phyloP scores from a whole-genome alignment of 2,888 invertebrate species.

The Silvanus unidentatus region DNA sequence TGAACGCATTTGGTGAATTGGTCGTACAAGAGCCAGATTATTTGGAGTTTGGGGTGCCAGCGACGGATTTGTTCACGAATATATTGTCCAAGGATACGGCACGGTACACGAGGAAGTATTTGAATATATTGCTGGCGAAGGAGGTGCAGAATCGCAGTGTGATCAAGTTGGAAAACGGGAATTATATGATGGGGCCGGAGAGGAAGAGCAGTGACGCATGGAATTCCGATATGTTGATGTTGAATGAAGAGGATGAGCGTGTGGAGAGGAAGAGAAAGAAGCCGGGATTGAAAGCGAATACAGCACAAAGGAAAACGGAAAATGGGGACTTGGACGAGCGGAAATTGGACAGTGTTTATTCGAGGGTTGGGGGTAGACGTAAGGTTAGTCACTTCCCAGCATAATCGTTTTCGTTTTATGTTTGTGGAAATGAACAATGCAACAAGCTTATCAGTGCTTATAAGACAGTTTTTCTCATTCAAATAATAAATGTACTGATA shows the following conservation, averaged over 20 bases:
- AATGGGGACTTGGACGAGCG: conserved; percentile 31
- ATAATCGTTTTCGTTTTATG: background rate
- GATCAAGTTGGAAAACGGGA: conserved; percentile 61
- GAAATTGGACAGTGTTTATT: conserved; percentile 26
- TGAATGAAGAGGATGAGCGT: background rate
- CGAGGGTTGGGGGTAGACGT: conserved; percentile 55
- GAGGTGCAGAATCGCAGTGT: conserved; percentile 66
- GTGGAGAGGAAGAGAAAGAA: conserved; percentile 19
- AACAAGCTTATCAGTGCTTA: too few relatives aligned
- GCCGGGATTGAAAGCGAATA: conserved; percentile 21
- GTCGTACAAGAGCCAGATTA: conserved; percentile 68
- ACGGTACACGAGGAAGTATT: conserved; percentile 56
- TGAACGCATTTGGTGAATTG: conserved; percentile 64
- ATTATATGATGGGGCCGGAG: conserved; percentile 59
- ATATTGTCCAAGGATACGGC: conserved; percentile 59
- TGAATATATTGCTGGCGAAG: conserved; percentile 61
- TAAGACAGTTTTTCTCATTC: too few relatives aligned
- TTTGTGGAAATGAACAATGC: too few relatives aligned
- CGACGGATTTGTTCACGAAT: conserved; percentile 59
- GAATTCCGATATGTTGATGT: background rate
- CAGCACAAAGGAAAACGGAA: conserved; percentile 15
- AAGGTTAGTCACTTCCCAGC: conserved; percentile 46
- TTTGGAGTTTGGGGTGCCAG: conserved; percentile 66
- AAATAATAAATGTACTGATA: too few relatives aligned
- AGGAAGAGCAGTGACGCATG: background rate